Evolutionary conservation across 2,113 vertebrate species (phyloP).

Genomic region (Callorhinus ursinus): DNA sequence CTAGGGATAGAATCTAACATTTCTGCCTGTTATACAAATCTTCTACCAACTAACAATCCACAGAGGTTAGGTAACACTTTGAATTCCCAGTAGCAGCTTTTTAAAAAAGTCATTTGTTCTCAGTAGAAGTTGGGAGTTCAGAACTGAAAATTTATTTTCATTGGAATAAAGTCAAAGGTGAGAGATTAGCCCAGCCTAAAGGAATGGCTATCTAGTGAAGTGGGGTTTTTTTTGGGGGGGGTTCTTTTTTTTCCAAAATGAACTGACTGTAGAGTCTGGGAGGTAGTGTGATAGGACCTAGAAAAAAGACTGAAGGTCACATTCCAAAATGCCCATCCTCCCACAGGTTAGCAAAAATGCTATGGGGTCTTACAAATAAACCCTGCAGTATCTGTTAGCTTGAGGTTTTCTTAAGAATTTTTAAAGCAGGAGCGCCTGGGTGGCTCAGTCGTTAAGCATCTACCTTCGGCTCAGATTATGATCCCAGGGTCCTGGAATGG

Average conservation of each 20-base stretch:
- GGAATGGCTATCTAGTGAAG: not conserved
- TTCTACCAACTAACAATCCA: constrained; percentile 1
- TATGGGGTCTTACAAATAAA: not conserved
- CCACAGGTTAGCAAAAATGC: not conserved
- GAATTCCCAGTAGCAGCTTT: constrained; percentile 40
- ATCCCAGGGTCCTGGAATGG: no score
- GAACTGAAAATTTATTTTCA: constrained; percentile 50
- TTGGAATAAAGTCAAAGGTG: constrained; percentile 20
- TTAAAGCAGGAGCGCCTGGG: not conserved
- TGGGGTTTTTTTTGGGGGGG: not conserved
- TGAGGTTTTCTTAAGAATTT: not conserved
- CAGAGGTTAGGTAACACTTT: constrained; percentile 11
- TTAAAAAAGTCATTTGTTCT: constrained; percentile 35
- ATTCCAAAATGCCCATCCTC: not conserved
- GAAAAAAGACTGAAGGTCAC: not conserved
- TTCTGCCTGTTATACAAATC: constrained; percentile 12
- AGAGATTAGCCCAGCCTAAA: constrained; percentile 27
- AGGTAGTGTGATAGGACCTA: not conserved
- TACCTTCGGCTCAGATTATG: no score
- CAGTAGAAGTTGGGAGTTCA: constrained; percentile 29
- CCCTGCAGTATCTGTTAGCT: not conserved
- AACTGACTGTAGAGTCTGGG: not conserved
- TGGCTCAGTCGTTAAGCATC: not conserved
- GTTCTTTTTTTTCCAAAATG: not conserved
- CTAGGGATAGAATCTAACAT: not conserved